These are phyloP conservation scores for rat (Rattus norvegicus) DNA, from an alignment of 2,113 vertebrate genomes.

Conservation along the genomic window GRCr8 NC_086026.1:103819001-103819500, in stretches of 20 bases:
- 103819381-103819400: constrained; percentile 49
- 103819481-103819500: constrained; percentile 62
- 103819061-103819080: background rate
- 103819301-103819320: background rate
- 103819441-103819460: constrained; percentile 72
- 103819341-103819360: constrained; percentile 45
- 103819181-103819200: background rate
- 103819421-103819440: constrained; percentile 67
- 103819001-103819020: background rate
- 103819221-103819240: background rate
- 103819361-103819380: constrained; percentile 28
- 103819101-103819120: background rate
- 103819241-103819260: background rate
- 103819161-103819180: background rate
- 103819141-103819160: background rate
- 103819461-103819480: constrained; percentile 72
- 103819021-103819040: background rate
- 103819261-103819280: background rate
- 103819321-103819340: constrained; percentile 48
- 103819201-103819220: background rate
- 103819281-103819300: constrained; percentile 45
- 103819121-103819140: background rate
- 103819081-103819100: background rate
- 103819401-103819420: constrained; percentile 72
- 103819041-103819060: background rate